Evolutionary conservation across 2,797 vertebrate genomes (phyloP).

Genomic region (Sphaeramia orbicularis): DNA sequence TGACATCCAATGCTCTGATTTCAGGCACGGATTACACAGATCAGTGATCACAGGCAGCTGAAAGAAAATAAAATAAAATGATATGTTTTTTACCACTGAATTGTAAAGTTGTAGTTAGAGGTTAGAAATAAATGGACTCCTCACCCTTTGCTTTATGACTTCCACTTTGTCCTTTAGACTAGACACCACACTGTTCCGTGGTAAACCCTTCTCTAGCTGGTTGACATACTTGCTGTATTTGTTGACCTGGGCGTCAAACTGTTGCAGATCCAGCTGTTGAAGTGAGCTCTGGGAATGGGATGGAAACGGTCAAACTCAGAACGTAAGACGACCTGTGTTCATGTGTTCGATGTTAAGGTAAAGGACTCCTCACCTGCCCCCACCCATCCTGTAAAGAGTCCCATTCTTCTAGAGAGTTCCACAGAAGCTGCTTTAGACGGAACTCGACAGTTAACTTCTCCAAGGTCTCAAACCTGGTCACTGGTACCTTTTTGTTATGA

Average conservation of each 20-base stretch:
- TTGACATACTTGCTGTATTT: slow-evolving; percentile 86
- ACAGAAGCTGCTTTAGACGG: slow-evolving; percentile 87
- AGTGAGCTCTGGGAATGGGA: slow-evolving; percentile 70
- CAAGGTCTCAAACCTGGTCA: slow-evolving; percentile 86
- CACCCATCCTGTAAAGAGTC: slow-evolving; percentile 83
- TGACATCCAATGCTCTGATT: slow-evolving; percentile 83
- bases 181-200: slow-evolving; percentile 85
- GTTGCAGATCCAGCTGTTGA: slow-evolving; percentile 85
- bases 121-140: no score
- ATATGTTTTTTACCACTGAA: background rate
- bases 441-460: slow-evolving; percentile 85
- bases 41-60: slow-evolving; percentile 88
- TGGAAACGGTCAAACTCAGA: slow-evolving; percentile 49
- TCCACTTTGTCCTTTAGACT: slow-evolving; percentile 87
- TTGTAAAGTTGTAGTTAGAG: background rate
- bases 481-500: slow-evolving; percentile 84
- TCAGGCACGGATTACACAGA: slow-evolving; percentile 87
- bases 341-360: background rate
- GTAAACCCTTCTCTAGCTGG: slow-evolving; percentile 90
- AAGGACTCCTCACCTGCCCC: slow-evolving; percentile 79
- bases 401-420: slow-evolving; percentile 89
- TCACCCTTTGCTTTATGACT: slow-evolving; percentile 87
- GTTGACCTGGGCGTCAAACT: slow-evolving; percentile 82
- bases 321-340: slow-evolving; percentile 7
- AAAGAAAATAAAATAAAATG: slow-evolving; percentile 41